Evolutionary conservation across 2,888 invertebrate genomes (phyloP), one percentile per base, ranked within the genome.

Genomic region (Sinelater perroti): DNA sequence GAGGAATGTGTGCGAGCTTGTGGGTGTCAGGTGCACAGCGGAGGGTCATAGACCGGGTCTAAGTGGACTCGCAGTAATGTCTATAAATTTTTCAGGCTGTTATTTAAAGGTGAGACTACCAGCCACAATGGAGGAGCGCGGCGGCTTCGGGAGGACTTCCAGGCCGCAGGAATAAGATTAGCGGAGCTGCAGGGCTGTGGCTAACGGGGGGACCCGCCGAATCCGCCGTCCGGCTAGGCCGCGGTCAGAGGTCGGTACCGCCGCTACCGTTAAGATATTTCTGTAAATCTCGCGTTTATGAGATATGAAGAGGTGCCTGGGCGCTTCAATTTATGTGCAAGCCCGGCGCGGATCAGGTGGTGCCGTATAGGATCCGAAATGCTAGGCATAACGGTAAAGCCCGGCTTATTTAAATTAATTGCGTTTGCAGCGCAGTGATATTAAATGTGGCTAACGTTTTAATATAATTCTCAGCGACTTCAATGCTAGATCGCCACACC

Each of bases 1-100:
- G 65, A 67, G 71, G 71, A 70, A 63, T 68, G 58, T 58, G 69
- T 69, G 65, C 66, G 60, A 67, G 70, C 73, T 71, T 62, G 78
- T 78, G 76, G 78, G 78, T 78, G 78, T 77, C 76, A 76, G 76
- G 76, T 77, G 76, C 73, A 74, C 67, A 70, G 67, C 67, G 71
- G 65, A 70, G 70, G 78, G 77, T 78, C 78, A 75, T 71, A 70
- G 76, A 77, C 76, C 67, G 58, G 55, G 59, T 59, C 65, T 68
- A 66, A 69, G 66, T 69, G 69, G 67, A 67, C 66, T 66, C 67
- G 64, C 66, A 64, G 65, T 68, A 68, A 68, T 68, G 68, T 67
- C 65, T 66, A 68, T 58, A 58, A 58, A 63, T 63, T 67, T 64
- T 61, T 64, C 65, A 61, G 63, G 65, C 50, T 46, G 47, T 56